Evolutionary conservation across 2,888 invertebrate genomes (phyloP).

Genomic region (Caenorhabditis imperialis): DNA sequence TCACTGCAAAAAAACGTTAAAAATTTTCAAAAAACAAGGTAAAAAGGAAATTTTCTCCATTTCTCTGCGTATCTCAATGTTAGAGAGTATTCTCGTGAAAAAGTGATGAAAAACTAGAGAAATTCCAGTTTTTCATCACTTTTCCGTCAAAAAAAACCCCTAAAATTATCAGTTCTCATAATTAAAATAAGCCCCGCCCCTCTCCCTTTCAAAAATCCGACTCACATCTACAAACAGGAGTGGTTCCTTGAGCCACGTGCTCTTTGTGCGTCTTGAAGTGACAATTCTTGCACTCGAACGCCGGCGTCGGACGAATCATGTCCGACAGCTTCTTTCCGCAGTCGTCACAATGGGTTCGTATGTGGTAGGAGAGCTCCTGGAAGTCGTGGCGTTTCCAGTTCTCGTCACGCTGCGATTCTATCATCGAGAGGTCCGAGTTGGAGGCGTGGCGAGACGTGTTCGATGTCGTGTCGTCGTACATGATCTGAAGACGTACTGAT

Average conservation of each 20-base stretch:
- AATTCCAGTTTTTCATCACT: too few relatives aligned
- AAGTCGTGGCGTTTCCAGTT: conserved; percentile 82
- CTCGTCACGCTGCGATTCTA: conserved; percentile 46
- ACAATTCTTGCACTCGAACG: conserved; percentile 89
- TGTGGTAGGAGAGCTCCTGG: conserved; percentile 66
- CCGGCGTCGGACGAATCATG: conserved; percentile 96
- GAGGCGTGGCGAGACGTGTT: conserved; percentile 61
- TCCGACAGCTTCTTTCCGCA: conserved; percentile 94
- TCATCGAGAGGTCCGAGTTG: conserved; percentile 59
- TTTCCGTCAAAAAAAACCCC: too few relatives aligned
- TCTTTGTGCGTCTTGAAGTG: conserved; percentile 88
- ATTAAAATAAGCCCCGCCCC: too few relatives aligned
- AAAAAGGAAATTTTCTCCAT: too few relatives aligned
- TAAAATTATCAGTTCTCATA: too few relatives aligned
- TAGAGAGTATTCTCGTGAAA: too few relatives aligned
- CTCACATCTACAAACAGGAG: conserved; percentile 67
- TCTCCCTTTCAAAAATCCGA: neutral
- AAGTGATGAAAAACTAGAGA: too few relatives aligned
- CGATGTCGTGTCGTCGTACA: conserved; percentile 87
- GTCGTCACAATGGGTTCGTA: conserved; percentile 87
- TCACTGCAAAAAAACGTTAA: too few relatives aligned
- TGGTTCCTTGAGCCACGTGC: conserved; percentile 83
- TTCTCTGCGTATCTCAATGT: too few relatives aligned
- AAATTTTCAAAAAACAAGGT: too few relatives aligned
- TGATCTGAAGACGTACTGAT: conserved; percentile 84